These are phyloP conservation scores for Stictocephala bisonia DNA, from an alignment of 2,888 invertebrate species.

Conservation along the genomic window DNA sequence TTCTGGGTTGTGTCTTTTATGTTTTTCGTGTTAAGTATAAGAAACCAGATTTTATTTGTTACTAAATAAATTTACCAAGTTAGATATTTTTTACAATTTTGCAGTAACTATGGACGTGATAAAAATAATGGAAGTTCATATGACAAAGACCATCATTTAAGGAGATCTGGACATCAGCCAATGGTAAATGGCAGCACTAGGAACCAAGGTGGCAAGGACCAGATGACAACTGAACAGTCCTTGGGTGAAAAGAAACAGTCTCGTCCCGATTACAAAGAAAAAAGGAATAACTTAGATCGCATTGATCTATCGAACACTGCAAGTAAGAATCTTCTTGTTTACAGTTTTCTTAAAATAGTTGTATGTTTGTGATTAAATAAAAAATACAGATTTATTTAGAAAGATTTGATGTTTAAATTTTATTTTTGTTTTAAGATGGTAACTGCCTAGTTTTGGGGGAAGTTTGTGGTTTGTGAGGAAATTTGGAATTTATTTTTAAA, in stretches of 20 bases:
- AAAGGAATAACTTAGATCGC: conserved; percentile 67
- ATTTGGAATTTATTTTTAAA: too few species aligned
- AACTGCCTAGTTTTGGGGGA: too few species aligned
- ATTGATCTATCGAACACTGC: conserved; percentile 70
- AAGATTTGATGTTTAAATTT: too few species aligned
- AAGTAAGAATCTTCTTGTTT: conserved; percentile 62
- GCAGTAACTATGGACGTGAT: conserved; percentile 19
- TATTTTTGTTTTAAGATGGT: too few species aligned
- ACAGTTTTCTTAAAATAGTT: conserved; percentile 16
- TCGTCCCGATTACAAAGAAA: conserved; percentile 62
- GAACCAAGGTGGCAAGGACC: conserved; percentile 14
- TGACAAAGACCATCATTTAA: conserved; percentile 19
- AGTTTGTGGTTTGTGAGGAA: too few species aligned
- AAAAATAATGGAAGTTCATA: conserved; percentile 26
- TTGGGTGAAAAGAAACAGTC: conserved; percentile 41
- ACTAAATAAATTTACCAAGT: not conserved
- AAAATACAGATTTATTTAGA: too few species aligned
- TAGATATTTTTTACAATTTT: not conserved
- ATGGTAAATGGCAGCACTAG: conserved; percentile 20
- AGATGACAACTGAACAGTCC: not conserved
- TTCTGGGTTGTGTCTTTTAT: too few species aligned
- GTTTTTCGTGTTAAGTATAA: too few species aligned
- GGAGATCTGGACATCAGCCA: not conserved
- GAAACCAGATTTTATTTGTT: too few species aligned
- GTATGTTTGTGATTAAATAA: too few species aligned